Conservation (phyloP, 2,888 invertebrate genomes). For the Aporophyla nigra region DNA sequence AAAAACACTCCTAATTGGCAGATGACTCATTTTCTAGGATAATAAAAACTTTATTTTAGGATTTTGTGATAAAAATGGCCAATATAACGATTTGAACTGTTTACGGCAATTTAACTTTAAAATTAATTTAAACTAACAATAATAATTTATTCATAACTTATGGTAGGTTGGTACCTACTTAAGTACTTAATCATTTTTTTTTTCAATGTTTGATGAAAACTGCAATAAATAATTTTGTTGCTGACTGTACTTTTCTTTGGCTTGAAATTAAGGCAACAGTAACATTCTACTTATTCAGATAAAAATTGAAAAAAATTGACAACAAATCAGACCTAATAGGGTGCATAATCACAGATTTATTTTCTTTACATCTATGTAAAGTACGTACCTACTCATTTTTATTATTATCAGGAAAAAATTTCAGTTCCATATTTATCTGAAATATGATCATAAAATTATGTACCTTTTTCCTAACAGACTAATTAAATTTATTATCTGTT, state of each 20-base stretch:
- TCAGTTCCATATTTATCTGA: not conserved
- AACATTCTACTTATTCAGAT: not conserved
- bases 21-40: slow-evolving; percentile 37
- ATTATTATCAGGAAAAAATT: not conserved
- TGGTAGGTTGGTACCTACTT: not conserved
- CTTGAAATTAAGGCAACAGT: not conserved
- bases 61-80: slow-evolving; percentile 12
- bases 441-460: not conserved
- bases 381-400: not conserved
- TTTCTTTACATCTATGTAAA: not conserved
- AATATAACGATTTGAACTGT: not conserved
- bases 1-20: slow-evolving; percentile 23
- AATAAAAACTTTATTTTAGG: not conserved
- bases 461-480: not conserved
- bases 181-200: not conserved
- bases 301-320: not conserved
- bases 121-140: not conserved
- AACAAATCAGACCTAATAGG: no score
- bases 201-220: no score
- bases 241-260: not conserved
- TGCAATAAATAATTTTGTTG: not conserved
- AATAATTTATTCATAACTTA: no score
- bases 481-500: not conserved
- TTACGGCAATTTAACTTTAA: not conserved
- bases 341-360: not conserved